phyloP scores from a whole-genome alignment of 2,888 invertebrate species.

The Sympetrum striolatum region DNA sequence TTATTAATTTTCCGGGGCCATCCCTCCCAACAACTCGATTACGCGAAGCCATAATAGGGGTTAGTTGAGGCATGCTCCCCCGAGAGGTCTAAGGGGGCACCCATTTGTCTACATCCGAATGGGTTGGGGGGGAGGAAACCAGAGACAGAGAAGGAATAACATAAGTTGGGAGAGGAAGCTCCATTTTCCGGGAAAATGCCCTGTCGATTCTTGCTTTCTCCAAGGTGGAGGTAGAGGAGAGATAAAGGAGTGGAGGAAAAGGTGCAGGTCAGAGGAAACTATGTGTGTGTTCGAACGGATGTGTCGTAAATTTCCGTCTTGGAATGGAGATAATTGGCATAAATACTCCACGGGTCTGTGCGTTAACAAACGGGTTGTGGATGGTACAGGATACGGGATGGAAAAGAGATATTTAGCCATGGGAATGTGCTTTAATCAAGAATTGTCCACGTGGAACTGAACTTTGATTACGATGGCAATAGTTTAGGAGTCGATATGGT shows the following conservation, averaged over 20 bases:
- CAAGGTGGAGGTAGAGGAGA: neutral
- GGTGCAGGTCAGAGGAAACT: neutral
- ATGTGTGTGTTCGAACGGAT: too few relatives aligned
- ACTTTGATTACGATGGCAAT: too few relatives aligned
- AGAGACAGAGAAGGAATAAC: neutral
- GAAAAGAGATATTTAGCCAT: too few relatives aligned
- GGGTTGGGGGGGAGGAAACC: neutral
- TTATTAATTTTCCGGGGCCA: constrained; percentile 37
- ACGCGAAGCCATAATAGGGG: constrained; percentile 31
- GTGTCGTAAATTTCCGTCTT: too few relatives aligned
- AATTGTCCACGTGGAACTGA: too few relatives aligned
- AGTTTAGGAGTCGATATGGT: too few relatives aligned
- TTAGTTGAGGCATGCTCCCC: constrained; percentile 31
- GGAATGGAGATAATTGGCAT: too few relatives aligned
- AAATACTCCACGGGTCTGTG: too few relatives aligned
- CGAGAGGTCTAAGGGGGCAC: constrained; percentile 17
- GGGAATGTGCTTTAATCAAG: too few relatives aligned
- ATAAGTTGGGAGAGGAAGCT: neutral
- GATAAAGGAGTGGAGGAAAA: neutral
- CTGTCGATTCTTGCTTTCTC: neutral
- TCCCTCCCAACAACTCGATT: constrained; percentile 31
- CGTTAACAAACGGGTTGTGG: too few relatives aligned
- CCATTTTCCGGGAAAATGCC: neutral
- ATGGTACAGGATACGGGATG: too few relatives aligned
- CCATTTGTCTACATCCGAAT: constrained; percentile 38